Conservation (phyloP, 2,113 vertebrate species). For the Chloroceryle aenea region DNA sequence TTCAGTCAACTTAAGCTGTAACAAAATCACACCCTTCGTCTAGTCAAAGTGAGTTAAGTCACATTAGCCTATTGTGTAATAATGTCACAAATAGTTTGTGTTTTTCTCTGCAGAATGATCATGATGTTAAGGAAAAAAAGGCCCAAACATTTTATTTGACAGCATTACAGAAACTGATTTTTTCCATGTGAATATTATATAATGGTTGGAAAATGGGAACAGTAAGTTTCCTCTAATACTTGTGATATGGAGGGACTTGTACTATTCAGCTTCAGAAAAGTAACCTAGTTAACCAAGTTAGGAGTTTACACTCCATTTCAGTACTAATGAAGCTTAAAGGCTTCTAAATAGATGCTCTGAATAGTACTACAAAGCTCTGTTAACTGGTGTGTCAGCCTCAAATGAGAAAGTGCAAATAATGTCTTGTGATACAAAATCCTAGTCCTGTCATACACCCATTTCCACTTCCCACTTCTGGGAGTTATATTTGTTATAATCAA, state of each 20-base stretch:
- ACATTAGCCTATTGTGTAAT: constrained; percentile 1
- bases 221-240: neutral
- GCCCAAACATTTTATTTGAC: neutral
- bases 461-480: neutral
- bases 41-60: constrained; percentile 25
- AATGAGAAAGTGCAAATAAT: neutral
- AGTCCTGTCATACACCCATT: neutral
- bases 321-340: neutral
- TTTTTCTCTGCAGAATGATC: neutral
- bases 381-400: neutral
- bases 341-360: neutral
- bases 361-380: neutral
- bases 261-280: neutral
- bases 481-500: neutral
- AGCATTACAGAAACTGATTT: neutral
- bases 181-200: neutral
- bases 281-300: neutral
- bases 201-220: neutral
- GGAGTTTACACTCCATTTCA: neutral
- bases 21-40: neutral
- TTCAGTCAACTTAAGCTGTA: neutral
- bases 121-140: neutral
- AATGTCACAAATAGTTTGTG: neutral
- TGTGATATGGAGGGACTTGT: neutral
- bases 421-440: too few species aligned